A percentile compares a stretch with the other conserved stretches of the same genome.
phyloP scores from a whole-genome alignment of 2,888 invertebrate genomes.

The Blastobasis lacticolella region DNA sequence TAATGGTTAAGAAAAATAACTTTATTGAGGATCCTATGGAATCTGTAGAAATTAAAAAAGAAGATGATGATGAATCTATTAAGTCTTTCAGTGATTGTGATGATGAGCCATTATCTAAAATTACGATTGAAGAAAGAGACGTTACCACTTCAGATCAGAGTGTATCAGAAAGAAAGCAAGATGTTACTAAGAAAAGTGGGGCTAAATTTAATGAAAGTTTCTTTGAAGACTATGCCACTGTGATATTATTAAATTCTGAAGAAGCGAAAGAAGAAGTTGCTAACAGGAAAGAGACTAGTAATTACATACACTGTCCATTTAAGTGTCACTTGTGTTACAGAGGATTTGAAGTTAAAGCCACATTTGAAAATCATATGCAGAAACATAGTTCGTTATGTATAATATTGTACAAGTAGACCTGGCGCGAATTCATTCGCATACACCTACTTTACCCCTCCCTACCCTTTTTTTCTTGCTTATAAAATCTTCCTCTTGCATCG shows the following conservation, averaged over 20 bases:
- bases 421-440: too few species aligned
- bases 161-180: slow-evolving; percentile 1
- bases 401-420: neutral
- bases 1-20: too few species aligned
- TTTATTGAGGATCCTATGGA: too few species aligned
- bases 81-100: slow-evolving; percentile 13
- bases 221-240: slow-evolving; percentile 29
- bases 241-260: slow-evolving; percentile 25
- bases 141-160: too few species aligned
- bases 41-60: slow-evolving; percentile 3
- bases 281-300: slow-evolving; percentile 30
- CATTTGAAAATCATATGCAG: slow-evolving; percentile 34
- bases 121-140: too few species aligned
- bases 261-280: slow-evolving; percentile 30
- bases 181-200: neutral
- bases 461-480: too few species aligned
- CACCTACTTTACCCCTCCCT: too few species aligned
- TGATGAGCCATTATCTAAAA: slow-evolving; percentile 23
- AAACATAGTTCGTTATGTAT: slow-evolving; percentile 30
- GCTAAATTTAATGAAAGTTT: slow-evolving; percentile 14
- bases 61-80: slow-evolving; percentile 6
- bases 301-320: slow-evolving; percentile 27
- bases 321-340: slow-evolving; percentile 36
- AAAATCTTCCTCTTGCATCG: too few species aligned
- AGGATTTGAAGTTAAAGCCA: slow-evolving; percentile 25